Conservation (phyloP, 2,113 vertebrate species). For the Cettia cetti region DNA sequence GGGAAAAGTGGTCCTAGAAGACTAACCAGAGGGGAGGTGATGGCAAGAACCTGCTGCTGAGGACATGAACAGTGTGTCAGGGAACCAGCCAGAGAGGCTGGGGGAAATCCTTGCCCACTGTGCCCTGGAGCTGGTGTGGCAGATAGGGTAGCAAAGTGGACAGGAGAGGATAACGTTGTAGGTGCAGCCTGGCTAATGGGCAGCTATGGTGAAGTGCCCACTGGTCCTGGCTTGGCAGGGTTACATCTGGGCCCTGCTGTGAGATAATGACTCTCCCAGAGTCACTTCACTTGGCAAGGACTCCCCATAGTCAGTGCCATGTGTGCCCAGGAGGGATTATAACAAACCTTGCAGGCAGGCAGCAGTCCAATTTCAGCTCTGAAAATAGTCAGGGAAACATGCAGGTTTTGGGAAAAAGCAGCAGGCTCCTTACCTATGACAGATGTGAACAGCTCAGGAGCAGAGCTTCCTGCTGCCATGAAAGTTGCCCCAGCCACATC, state of each 20-base stretch:
- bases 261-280: neutral
- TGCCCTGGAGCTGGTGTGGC: fast-evolving
- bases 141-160: fast-evolving
- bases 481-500: constrained; percentile 97
- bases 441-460: constrained; percentile 97
- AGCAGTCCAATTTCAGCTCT: neutral
- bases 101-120: neutral
- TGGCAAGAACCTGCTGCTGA: neutral
- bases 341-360: fast-evolving
- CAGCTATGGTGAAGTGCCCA: neutral
- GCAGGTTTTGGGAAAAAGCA: neutral
- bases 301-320: neutral
- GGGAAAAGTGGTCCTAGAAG: neutral
- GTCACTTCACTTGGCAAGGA: neutral
- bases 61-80: neutral
- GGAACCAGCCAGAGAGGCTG: neutral
- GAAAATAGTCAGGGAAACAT: fast-evolving
- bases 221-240: neutral
- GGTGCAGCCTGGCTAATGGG: fast-evolving
- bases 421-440: constrained; percentile 85
- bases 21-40: neutral
- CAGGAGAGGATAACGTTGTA: neutral
- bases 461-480: constrained; percentile 97
- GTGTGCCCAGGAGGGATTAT: fast-evolving
- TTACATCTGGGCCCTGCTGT: neutral